phyloP scores from a whole-genome alignment of 2,113 vertebrate species.

The Zosterops pallidus region DNA sequence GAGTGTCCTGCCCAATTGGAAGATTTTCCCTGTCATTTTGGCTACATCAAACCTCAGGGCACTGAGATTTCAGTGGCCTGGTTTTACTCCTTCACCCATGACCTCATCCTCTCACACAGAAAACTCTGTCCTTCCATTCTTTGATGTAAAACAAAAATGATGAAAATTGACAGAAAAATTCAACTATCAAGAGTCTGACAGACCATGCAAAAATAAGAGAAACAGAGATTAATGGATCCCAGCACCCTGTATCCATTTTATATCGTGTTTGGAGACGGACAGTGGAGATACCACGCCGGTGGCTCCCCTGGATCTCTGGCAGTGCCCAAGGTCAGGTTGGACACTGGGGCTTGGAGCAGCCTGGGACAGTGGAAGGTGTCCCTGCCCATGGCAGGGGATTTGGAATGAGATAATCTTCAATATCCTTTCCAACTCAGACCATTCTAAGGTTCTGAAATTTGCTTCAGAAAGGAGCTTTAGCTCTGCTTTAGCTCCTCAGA shows the following conservation, averaged over 20 bases:
- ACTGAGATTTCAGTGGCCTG: neutral
- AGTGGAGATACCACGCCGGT: neutral
- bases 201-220: neutral
- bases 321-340: neutral
- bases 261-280: neutral
- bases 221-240: neutral
- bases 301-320: neutral
- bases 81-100: neutral
- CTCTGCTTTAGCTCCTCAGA: neutral
- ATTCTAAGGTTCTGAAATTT: neutral
- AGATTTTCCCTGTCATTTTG: neutral
- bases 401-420: neutral
- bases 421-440: neutral
- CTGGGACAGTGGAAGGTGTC: neutral
- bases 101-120: neutral
- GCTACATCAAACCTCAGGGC: neutral
- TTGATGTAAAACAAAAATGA: conserved; percentile 19
- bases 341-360: fast-evolving
- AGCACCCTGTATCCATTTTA: neutral
- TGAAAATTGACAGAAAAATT: conserved; percentile 15
- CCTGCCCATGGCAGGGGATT: neutral
- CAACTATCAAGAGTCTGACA: neutral
- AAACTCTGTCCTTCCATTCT: neutral
- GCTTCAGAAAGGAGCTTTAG: neutral
- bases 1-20: neutral